A percentile compares a stretch with the other conserved stretches of the same genome.
Evolutionary conservation across 2,797 vertebrate genomes (phyloP).

Genomic region (Sebastiscus tertius): DNA sequence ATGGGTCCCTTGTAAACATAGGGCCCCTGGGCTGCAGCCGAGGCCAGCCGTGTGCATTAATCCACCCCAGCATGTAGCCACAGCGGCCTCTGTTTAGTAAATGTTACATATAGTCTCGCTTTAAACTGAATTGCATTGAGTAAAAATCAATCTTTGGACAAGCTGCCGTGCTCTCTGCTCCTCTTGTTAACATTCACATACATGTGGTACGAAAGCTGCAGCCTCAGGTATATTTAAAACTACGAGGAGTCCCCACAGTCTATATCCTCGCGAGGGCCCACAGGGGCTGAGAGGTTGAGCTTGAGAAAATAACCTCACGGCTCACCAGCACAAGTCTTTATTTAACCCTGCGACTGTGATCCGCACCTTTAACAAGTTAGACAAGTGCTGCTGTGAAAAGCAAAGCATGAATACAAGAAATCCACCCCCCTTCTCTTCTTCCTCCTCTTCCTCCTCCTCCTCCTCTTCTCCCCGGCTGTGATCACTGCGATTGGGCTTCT

Average conservation of each 20-base stretch:
- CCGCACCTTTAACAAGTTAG: constrained; percentile 25
- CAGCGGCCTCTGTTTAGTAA: background rate
- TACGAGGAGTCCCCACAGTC: constrained; percentile 6
- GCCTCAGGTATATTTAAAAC: constrained; percentile 55
- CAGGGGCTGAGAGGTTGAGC: constrained; percentile 4
- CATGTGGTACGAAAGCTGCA: constrained; percentile 59
- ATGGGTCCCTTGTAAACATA: too few relatives aligned
- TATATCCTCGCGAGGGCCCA: background rate
- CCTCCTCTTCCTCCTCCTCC: background rate
- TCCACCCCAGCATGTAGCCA: too few relatives aligned
- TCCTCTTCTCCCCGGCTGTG: background rate
- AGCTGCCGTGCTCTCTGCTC: background rate
- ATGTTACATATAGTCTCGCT: background rate
- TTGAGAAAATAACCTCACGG: constrained; percentile 59
- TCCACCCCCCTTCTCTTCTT: background rate
- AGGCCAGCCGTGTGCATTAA: too few relatives aligned
- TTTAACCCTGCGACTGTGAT: constrained; percentile 46
- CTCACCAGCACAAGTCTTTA: constrained; percentile 25
- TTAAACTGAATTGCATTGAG: background rate
- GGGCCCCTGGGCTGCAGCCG: too few relatives aligned
- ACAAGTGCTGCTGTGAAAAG: constrained; percentile 30
- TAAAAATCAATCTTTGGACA: constrained; percentile 30
- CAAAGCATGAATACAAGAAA: background rate
- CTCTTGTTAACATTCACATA: constrained; percentile 59
- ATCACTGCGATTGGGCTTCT: constrained; percentile 65